These are phyloP conservation scores for Cherax quadricarinatus DNA, from an alignment of 1,140 invertebrate species.

Conservation along the genomic window DNA sequence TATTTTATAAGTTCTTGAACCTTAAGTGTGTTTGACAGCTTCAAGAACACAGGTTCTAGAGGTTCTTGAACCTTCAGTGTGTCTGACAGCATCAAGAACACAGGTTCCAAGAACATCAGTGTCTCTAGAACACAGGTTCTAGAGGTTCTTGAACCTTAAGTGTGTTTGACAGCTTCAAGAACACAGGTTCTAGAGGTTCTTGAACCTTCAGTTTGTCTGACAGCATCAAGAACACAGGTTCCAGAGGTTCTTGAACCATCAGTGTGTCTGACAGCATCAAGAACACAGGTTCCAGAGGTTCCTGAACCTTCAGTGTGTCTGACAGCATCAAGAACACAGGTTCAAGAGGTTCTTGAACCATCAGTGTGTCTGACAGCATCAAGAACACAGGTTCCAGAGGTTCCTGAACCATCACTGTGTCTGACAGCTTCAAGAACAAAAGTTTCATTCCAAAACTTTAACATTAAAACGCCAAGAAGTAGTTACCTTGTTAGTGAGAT, in stretches of 20 bases:
- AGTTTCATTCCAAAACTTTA: background rate
- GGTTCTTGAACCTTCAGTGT: constrained; percentile 86
- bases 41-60: no score
- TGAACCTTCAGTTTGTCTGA: constrained; percentile 63
- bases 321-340: no score
- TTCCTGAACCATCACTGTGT: constrained; percentile 75
- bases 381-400: constrained; percentile 79
- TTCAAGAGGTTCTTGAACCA: constrained; percentile 81
- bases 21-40: no score
- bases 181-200: constrained; percentile 83
- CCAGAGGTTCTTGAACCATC: constrained; percentile 81
- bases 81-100: no score
- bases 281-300: constrained; percentile 77
- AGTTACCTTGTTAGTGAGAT: constrained; percentile 88
- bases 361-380: no score
- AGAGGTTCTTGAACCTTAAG: constrained; percentile 80
- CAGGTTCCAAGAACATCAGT: constrained; percentile 80
- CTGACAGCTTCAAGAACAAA: no score
- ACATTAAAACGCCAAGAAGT: no score
- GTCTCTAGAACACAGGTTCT: constrained; percentile 41
- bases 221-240: no score
- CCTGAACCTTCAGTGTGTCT: constrained; percentile 73
- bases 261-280: no score
- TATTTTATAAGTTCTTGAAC: no score
- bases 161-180: no score